Percentiles rank a stretch among this genome's conserved stretches.
These are phyloP conservation scores for Cephus spinipes DNA, from an alignment of 2,888 invertebrate species.

Conservation along the genomic window DNA sequence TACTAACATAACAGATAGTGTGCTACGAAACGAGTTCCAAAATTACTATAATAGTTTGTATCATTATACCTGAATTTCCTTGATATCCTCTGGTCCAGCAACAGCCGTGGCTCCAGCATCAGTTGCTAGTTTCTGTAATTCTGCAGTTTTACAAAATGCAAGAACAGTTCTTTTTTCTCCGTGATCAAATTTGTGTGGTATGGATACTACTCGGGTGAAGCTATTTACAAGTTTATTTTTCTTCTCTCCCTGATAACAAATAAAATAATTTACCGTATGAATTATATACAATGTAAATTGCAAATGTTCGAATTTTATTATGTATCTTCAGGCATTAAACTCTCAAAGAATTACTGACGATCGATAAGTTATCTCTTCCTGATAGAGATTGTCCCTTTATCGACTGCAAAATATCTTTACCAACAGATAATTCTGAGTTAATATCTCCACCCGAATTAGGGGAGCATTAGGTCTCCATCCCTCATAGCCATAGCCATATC, in stretches of 20 bases:
- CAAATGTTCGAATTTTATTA: conserved; percentile 1
- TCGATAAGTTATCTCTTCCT: too few relatives aligned
- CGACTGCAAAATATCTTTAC: too few relatives aligned
- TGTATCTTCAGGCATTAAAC: background rate
- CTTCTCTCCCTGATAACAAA: conserved; percentile 38
- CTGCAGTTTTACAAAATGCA: conserved; percentile 80
- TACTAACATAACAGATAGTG: background rate
- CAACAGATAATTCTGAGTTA: too few relatives aligned
- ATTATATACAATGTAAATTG: background rate
- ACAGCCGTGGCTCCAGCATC: conserved; percentile 80
- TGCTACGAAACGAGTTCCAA: background rate
- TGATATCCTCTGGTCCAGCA: conserved; percentile 81
- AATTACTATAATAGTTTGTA: background rate
- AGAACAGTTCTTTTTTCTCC: conserved; percentile 77
- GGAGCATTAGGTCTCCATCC: too few relatives aligned
- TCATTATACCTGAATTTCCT: conserved; percentile 75
- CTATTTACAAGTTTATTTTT: conserved; percentile 78
- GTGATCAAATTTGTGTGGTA: conserved; percentile 79
- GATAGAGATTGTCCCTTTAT: too few relatives aligned
- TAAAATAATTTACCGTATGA: conserved; percentile 7
- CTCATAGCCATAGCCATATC: too few relatives aligned
- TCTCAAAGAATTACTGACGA: too few relatives aligned
- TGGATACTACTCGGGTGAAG: conserved; percentile 74
- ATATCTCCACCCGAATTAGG: too few relatives aligned
- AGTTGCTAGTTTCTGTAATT: conserved; percentile 71